phyloP scores from a whole-genome alignment of 2,797 vertebrate species.

The Octomys mimax region DNA sequence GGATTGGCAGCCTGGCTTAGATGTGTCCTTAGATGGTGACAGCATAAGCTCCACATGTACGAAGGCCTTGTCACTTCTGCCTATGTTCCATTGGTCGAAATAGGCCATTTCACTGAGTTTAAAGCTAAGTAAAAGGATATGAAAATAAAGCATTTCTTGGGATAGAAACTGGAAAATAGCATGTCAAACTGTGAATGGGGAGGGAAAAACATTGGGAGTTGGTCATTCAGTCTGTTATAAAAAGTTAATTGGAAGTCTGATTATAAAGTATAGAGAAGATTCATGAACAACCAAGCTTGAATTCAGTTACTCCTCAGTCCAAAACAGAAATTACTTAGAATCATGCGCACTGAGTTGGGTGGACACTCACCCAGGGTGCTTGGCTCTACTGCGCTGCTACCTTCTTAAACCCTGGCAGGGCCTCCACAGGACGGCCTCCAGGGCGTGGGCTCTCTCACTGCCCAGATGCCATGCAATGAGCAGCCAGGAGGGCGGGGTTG shows the following conservation, averaged over 20 bases:
- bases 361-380: neutral
- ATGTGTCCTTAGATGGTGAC: neutral
- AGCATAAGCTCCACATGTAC: neutral
- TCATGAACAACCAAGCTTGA: neutral
- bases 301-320: neutral
- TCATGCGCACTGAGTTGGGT: neutral
- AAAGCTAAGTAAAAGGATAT: neutral
- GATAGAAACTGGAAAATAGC: neutral
- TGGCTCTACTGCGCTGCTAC: neutral
- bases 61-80: neutral
- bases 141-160: neutral
- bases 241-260: neutral
- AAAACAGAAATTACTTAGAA: conserved; percentile 27
- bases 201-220: neutral
- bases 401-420: neutral
- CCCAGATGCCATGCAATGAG: neutral
- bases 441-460: neutral
- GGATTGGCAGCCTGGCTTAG: neutral
- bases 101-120: neutral
- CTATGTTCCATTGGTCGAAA: neutral
- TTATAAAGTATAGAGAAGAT: neutral
- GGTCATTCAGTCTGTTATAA: neutral
- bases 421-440: neutral
- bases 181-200: neutral
- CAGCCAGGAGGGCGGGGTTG: neutral